phyloP scores from a whole-genome alignment of 1,140 invertebrate species.

The Holcopasites calliopsidis region DNA sequence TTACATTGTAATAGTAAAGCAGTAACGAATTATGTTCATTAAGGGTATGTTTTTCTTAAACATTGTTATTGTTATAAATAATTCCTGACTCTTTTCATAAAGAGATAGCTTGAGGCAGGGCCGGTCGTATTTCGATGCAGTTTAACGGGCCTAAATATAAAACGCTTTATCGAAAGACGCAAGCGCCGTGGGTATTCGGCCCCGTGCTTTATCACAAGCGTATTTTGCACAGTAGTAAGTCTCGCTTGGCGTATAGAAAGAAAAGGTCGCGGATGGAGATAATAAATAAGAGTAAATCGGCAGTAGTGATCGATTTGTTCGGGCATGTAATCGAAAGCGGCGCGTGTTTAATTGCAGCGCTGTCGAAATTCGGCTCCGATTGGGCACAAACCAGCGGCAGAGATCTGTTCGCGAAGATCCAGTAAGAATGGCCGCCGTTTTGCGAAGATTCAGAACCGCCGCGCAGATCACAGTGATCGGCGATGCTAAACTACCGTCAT shows the following conservation, averaged over 20 bases:
- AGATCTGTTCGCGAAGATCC: constrained; percentile 41
- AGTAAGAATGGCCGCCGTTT: constrained; percentile 72
- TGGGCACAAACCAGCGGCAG: constrained; percentile 24
- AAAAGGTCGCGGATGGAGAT: constrained; percentile 48
- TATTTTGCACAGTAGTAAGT: constrained; percentile 32
- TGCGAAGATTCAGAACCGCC: constrained; percentile 65
- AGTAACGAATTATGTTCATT: background rate
- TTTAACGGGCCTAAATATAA: background rate
- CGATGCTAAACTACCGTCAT: constrained; percentile 60
- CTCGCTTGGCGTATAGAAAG: background rate
- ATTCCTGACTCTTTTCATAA: background rate
- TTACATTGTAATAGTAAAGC: background rate
- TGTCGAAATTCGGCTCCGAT: constrained; percentile 31
- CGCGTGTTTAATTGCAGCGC: constrained; percentile 26
- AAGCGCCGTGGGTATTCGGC: background rate
- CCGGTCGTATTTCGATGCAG: background rate
- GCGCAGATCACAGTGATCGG: constrained; percentile 61
- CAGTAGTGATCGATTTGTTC: background rate
- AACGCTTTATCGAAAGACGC: constrained; percentile 9
- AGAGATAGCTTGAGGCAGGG: background rate
- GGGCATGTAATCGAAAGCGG: constrained; percentile 26
- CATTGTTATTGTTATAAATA: background rate
- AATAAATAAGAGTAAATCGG: constrained; percentile 51
- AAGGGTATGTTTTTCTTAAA: background rate
- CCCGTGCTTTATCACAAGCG: constrained; percentile 1